phyloP scores from a whole-genome alignment of 2,113 vertebrate species.

The Caranx ignobilis region DNA sequence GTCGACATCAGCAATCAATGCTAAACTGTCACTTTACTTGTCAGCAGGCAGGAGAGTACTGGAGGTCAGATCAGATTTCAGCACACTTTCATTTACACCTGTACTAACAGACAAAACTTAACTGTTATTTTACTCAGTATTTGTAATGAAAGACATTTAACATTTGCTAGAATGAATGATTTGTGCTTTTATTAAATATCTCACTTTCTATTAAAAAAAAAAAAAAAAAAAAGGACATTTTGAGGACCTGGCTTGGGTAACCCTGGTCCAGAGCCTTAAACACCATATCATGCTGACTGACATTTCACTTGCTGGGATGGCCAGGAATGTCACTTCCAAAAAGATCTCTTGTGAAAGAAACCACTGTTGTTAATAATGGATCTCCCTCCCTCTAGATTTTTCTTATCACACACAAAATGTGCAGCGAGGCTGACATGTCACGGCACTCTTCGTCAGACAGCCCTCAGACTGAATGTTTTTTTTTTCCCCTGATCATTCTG shows the following conservation, averaged over 20 bases:
- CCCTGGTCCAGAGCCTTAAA: not conserved
- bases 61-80: not conserved
- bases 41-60: not conserved
- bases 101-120: too few relatives aligned
- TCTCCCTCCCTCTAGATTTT: slow-evolving; percentile 62
- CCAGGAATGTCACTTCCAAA: slow-evolving; percentile 53
- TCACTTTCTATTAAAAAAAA: not conserved
- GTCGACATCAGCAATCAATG: not conserved
- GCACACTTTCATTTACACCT: not conserved
- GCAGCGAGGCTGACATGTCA: slow-evolving; percentile 64
- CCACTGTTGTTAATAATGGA: slow-evolving; percentile 68
- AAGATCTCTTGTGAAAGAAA: slow-evolving; percentile 58
- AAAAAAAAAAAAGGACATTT: not conserved
- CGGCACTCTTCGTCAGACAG: slow-evolving; percentile 65
- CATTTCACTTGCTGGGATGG: slow-evolving; percentile 32
- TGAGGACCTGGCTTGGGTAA: not conserved
- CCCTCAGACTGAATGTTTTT: slow-evolving; percentile 54
- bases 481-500: slow-evolving; percentile 50
- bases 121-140: not conserved
- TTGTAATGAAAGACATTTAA: not conserved
- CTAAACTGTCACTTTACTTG: not conserved
- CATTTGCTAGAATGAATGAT: not conserved
- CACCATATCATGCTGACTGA: slow-evolving; percentile 1
- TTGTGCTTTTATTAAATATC: not conserved
- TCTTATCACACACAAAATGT: slow-evolving; percentile 75